Percentiles rank a stretch among this genome's conserved stretches.
Evolutionary conservation across 2,888 invertebrate genomes (phyloP).

Genomic region (Leucophenga montana): DNA sequence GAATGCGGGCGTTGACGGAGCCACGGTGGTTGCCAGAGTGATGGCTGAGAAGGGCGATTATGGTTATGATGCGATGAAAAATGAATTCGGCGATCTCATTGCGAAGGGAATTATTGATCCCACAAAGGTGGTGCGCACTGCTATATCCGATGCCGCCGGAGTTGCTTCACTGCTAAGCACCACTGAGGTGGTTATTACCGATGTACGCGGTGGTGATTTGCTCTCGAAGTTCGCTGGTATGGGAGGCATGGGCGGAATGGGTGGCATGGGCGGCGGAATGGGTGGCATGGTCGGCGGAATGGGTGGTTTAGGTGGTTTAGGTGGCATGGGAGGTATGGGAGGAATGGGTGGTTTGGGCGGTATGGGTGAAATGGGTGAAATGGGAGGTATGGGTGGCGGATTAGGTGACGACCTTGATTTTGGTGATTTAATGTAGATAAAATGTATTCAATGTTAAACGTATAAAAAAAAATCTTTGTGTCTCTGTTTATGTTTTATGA

Average conservation of each 20-base stretch:
- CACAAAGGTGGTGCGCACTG: conserved; percentile 91
- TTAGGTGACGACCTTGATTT: too few species aligned
- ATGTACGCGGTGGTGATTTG: conserved; percentile 89
- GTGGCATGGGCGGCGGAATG: conserved; percentile 84
- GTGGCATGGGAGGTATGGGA: conserved; percentile 41
- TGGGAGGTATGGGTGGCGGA: too few species aligned
- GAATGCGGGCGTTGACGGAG: conserved; percentile 93
- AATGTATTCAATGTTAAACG: too few species aligned
- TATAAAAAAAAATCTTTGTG: too few species aligned
- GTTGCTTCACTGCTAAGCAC: conserved; percentile 95
- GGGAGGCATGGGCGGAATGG: conserved; percentile 75
- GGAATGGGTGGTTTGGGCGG: conserved; percentile 15
- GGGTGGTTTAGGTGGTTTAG: conserved; percentile 58
- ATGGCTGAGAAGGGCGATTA: conserved; percentile 82
- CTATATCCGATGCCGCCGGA: conserved; percentile 93
- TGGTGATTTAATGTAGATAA: too few species aligned
- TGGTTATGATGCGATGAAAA: conserved; percentile 91
- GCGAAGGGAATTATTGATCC: conserved; percentile 95
- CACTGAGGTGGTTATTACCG: conserved; percentile 96
- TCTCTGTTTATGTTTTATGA: too few species aligned
- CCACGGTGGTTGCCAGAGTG: conserved; percentile 93
- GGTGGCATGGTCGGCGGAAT: conserved; percentile 78
- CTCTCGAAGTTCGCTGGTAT: conserved; percentile 79
- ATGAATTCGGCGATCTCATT: conserved; percentile 90
- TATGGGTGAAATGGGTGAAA: conserved; percentile 1